Conservation (phyloP, 2,888 invertebrate genomes). For the Trachelus iudaicus region DNA sequence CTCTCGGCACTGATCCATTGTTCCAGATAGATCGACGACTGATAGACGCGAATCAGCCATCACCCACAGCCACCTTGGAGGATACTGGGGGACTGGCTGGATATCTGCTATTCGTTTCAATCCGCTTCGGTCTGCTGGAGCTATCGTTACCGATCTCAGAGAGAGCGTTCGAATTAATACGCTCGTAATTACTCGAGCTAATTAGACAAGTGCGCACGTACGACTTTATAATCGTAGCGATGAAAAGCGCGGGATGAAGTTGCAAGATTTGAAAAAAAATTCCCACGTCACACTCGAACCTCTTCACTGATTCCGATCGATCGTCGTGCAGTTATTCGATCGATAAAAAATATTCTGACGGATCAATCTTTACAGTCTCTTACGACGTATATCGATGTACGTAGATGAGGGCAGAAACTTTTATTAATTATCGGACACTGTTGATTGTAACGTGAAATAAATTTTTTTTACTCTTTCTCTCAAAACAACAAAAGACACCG, state of each 20-base stretch:
- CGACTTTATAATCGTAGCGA: background rate
- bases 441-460: background rate
- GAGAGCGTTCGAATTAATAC: constrained; percentile 20
- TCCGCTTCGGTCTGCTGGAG: background rate
- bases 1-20: constrained; percentile 6
- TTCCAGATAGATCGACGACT: constrained; percentile 10
- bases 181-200: constrained; percentile 16
- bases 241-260: background rate
- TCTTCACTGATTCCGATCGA: background rate
- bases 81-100: background rate
- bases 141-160: constrained; percentile 9
- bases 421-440: background rate
- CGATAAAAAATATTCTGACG: background rate
- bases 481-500: background rate
- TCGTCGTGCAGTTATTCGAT: background rate
- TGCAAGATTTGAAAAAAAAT: background rate
- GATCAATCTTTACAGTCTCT: background rate
- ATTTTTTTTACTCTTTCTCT: background rate
- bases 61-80: background rate
- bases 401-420: background rate
- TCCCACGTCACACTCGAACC: background rate
- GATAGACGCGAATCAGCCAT: constrained; percentile 11
- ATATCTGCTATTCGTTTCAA: background rate
- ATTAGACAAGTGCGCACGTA: constrained; percentile 11
- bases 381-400: background rate